Percentiles rank a stretch among this genome's conserved stretches.
These are phyloP conservation scores for Acanthosoma haemorrhoidale DNA, from an alignment of 2,888 invertebrate species.

Conservation along the genomic window DNA sequence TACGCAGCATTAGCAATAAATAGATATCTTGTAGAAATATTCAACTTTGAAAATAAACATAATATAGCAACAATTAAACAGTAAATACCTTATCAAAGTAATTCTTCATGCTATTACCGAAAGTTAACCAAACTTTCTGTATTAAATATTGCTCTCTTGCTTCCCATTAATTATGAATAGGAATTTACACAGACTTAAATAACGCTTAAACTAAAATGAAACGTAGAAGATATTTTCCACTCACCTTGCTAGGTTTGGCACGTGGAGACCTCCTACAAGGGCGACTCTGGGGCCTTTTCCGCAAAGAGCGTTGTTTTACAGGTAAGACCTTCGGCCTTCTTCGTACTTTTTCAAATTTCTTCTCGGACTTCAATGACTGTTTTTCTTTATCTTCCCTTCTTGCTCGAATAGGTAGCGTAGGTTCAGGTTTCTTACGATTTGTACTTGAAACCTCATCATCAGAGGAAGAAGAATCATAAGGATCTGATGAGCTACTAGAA, in stretches of 20 bases:
- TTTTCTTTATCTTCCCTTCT: constrained; percentile 11
- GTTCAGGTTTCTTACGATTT: constrained; percentile 8
- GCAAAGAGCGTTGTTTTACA: neutral
- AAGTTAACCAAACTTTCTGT: too few relatives aligned
- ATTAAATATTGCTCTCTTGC: too few relatives aligned
- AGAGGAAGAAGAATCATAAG: constrained; percentile 37
- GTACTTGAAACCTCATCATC: constrained; percentile 42
- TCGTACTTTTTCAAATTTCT: neutral
- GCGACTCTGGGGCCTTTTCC: neutral
- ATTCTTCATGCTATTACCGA: too few relatives aligned
- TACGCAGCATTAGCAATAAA: too few relatives aligned
- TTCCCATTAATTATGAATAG: too few relatives aligned
- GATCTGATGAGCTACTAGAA: constrained; percentile 36
- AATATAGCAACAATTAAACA: too few relatives aligned
- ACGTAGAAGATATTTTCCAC: neutral
- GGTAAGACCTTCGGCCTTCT: neutral
- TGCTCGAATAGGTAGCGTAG: neutral
- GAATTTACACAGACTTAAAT: too few relatives aligned
- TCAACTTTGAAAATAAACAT: too few relatives aligned
- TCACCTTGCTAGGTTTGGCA: neutral
- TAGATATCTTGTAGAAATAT: too few relatives aligned
- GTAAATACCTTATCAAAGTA: too few relatives aligned
- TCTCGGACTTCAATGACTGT: neutral
- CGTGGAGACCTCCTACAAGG: constrained; percentile 12
- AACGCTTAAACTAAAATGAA: too few relatives aligned